A percentile compares a stretch with the other conserved stretches of the same genome.
These are phyloP conservation scores for Euphydryas editha DNA, from an alignment of 2,888 invertebrate species.

Conservation along the genomic window DNA sequence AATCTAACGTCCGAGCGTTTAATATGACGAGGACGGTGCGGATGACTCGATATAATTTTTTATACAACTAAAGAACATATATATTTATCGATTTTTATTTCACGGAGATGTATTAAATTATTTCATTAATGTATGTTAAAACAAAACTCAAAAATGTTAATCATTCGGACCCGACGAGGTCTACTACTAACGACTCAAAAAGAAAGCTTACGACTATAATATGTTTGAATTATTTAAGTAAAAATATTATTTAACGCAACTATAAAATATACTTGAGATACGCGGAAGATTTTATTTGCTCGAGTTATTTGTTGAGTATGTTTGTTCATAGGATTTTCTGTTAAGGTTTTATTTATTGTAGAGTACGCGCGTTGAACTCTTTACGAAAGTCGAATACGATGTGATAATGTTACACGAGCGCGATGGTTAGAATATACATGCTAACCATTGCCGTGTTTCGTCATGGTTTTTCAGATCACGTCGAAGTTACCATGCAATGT, in stretches of 20 bases:
- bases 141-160: neutral
- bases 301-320: neutral
- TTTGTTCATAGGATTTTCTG: constrained; percentile 34
- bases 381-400: constrained; percentile 58
- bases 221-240: constrained; percentile 16
- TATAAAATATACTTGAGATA: neutral
- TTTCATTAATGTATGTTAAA: neutral
- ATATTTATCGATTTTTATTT: constrained; percentile 6
- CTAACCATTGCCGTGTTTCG: constrained; percentile 15
- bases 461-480: neutral
- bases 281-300: neutral
- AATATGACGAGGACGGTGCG: constrained; percentile 31
- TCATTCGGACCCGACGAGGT: too few relatives aligned
- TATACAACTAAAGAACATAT: constrained; percentile 3
- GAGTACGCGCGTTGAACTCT: constrained; percentile 76
- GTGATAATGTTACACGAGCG: constrained; percentile 9
- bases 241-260: neutral
- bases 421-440: neutral
- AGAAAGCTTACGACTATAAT: too few relatives aligned
- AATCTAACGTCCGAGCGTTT: constrained; percentile 43
- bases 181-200: too few relatives aligned
- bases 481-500: neutral
- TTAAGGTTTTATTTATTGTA: constrained; percentile 2
- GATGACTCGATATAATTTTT: constrained; percentile 8
- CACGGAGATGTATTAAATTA: constrained; percentile 5